Evolutionary conservation across 2,888 invertebrate genomes (phyloP).

Genomic region (Eremobia ochroleuca): DNA sequence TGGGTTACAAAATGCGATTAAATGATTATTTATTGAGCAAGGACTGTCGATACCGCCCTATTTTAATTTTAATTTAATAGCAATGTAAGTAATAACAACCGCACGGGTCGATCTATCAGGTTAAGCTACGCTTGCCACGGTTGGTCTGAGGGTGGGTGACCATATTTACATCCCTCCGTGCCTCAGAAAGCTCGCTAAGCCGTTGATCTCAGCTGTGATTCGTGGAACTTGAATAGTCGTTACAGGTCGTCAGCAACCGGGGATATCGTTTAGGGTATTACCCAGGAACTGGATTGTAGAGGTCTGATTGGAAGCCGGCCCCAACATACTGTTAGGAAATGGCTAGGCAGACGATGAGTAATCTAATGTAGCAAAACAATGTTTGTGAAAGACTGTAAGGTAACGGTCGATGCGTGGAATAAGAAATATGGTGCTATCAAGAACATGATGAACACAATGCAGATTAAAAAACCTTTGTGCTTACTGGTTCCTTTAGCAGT

Average conservation of each 20-base stretch:
- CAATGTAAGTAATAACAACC: neutral
- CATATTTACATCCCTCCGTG: neutral
- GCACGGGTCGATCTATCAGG: too few relatives aligned
- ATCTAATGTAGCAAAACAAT: neutral
- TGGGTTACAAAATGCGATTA: neutral
- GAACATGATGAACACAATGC: neutral
- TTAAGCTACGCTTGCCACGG: too few relatives aligned
- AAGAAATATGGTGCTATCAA: neutral
- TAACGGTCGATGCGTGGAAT: neutral
- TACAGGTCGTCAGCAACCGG: neutral
- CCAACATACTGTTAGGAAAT: too few relatives aligned
- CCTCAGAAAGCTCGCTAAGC: neutral
- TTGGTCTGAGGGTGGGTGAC: too few relatives aligned
- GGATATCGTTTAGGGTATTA: neutral
- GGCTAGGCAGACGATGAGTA: too few relatives aligned
- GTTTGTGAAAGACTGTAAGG: neutral
- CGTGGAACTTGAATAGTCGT: neutral
- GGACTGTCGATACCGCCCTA: neutral
- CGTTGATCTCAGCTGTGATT: too few relatives aligned
- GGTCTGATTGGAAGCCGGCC: neutral
- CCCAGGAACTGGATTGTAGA: neutral
- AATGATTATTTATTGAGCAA: neutral
- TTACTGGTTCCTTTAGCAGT: too few relatives aligned
- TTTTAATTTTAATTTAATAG: constrained; percentile 7
- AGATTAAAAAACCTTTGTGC: neutral